Evolutionary conservation across 2,888 invertebrate species (phyloP), one percentile per base, ranked within the genome.

Genomic region (Aphidoletes aphidimyza): DNA sequence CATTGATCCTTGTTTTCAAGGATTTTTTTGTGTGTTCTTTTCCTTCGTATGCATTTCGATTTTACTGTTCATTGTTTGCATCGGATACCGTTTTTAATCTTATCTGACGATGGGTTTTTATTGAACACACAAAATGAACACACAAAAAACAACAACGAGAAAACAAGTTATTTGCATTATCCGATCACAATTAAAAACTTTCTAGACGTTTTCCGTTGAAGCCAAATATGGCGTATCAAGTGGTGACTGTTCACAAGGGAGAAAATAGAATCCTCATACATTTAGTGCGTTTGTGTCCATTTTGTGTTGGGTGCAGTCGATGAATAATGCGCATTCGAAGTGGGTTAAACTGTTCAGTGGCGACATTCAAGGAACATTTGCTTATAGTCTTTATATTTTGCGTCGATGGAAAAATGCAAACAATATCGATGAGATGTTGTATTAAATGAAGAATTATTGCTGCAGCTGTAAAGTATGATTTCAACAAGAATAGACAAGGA

Each of bases 131-230:
- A 22, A n/a, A 54, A 22, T 22, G 54, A 54, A 11, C 3, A n/a
- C n/a, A n/a, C n/a, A n/a, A n/a, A n/a, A n/a, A n/a, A n/a, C n/a
- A n/a, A n/a, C n/a, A 42, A 42, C 42, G 42, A 42, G 42, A 30
- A 30, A 69, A 69, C 69, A 69, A 69, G 69, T 69, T 69, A 69
- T 69, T 69, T 69, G 69, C 69, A 69, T 69, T 69, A 69, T 69
- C 69, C 69, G 34, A 69, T 69, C 69, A 69, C 69, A 69, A 69
- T 69, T 69, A 69, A 69, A 69, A 69, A 69, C 69, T 69, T 69
- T 69, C 69, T 69, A 69, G 69, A 69, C 69, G n/a, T 69, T 69
- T 69, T 69, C 69, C 69, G 69, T 14, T 69, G 69, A 30, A 30
- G 34, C 69, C n/a, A 69, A 54, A 30, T 9, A n/a, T n/a, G n/a